phyloP scores from a whole-genome alignment of 2,797 vertebrate genomes.

The Xenopus petersii region DNA sequence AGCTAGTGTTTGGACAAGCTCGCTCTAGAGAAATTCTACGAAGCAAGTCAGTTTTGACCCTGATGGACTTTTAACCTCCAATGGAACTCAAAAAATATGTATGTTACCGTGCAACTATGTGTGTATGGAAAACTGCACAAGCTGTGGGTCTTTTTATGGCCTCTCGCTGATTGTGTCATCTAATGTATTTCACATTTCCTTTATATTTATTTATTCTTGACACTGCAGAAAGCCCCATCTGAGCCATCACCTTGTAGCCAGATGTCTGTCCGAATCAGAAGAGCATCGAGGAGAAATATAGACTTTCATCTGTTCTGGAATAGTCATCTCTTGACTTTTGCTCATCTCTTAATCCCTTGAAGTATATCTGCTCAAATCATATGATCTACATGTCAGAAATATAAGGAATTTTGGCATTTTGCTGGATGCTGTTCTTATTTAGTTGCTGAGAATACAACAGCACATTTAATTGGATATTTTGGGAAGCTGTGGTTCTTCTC shows the following conservation, averaged over 20 bases:
- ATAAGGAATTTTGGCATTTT: no score
- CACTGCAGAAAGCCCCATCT: slow-evolving; percentile 40
- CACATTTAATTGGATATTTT: no score
- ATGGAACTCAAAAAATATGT: not conserved
- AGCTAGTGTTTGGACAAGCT: not conserved
- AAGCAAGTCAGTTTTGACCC: not conserved
- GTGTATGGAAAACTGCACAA: not conserved
- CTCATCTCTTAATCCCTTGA: no score
- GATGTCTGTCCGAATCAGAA: slow-evolving; percentile 51
- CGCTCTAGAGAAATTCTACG: not conserved
- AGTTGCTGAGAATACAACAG: no score
- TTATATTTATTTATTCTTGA: slow-evolving; percentile 2
- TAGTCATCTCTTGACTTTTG: no score
- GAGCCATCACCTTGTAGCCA: slow-evolving; percentile 62
- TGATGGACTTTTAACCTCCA: not conserved
- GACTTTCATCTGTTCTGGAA: no score
- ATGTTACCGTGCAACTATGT: not conserved
- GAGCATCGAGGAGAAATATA: not conserved
- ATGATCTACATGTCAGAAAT: no score
- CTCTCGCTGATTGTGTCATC: not conserved
- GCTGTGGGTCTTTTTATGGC: not conserved
- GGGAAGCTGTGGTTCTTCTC: no score
- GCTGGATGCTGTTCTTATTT: no score
- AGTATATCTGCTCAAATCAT: no score
- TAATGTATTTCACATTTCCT: slow-evolving; percentile 1